phyloP scores from a whole-genome alignment of 2,113 vertebrate genomes.

The Leptobrachium leishanense region DNA sequence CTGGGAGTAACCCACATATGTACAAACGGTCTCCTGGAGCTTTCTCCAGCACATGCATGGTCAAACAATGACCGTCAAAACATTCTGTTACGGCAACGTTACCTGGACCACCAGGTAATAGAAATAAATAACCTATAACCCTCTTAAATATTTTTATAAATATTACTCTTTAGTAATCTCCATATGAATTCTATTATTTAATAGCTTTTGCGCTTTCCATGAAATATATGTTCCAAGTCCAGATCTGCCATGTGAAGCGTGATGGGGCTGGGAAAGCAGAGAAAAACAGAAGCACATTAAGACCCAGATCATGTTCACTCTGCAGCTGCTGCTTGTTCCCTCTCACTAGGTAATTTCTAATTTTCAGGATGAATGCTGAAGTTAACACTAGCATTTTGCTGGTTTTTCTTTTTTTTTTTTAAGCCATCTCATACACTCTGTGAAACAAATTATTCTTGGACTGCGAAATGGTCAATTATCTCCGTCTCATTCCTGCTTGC shows the following conservation, averaged over 20 bases:
- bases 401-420: neutral
- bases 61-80: too few relatives aligned
- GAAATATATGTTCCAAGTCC: slow-evolving; percentile 9
- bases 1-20: too few relatives aligned
- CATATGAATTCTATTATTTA: too few relatives aligned
- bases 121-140: too few relatives aligned
- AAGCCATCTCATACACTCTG: neutral
- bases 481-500: neutral
- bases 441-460: slow-evolving; percentile 29
- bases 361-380: slow-evolving; percentile 38
- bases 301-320: slow-evolving; percentile 32
- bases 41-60: too few relatives aligned
- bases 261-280: slow-evolving; percentile 3
- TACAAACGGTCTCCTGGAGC: too few relatives aligned
- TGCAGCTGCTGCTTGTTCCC: slow-evolving; percentile 21
- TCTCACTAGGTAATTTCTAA: slow-evolving; percentile 30
- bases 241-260: slow-evolving; percentile 16
- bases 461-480: slow-evolving; percentile 21
- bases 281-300: slow-evolving; percentile 21
- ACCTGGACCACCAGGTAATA: too few relatives aligned
- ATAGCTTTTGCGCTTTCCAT: too few relatives aligned
- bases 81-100: too few relatives aligned
- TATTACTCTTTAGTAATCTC: too few relatives aligned
- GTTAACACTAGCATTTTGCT: slow-evolving; percentile 4
- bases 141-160: too few relatives aligned